A percentile compares a stretch with the other conserved stretches of the same genome.
Evolutionary conservation across 2,113 vertebrate species (phyloP).

Genomic region (Istiophorus platypterus): DNA sequence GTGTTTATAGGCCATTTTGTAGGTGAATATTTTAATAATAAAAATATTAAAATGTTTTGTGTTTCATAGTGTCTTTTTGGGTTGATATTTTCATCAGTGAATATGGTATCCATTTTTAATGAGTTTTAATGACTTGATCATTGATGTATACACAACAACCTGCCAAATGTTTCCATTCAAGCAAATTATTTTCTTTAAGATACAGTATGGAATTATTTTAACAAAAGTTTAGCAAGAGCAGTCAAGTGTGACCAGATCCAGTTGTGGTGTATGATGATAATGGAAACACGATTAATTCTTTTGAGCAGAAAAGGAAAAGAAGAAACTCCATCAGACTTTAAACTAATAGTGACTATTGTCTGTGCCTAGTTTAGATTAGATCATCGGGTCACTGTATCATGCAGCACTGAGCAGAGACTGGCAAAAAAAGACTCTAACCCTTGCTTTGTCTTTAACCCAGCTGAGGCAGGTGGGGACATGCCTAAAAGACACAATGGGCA

Average conservation of each 20-base stretch:
- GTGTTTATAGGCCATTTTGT: conserved; percentile 88
- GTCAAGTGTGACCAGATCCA: background rate
- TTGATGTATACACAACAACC: background rate
- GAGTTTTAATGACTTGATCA: too few relatives aligned
- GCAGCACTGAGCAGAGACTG: background rate
- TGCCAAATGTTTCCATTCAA: background rate
- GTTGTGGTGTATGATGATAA: background rate
- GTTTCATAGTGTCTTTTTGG: conserved; percentile 15
- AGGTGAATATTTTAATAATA: conserved; percentile 90
- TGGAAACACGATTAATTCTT: background rate
- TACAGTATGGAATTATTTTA: background rate
- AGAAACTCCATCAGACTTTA: background rate
- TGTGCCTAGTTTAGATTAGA: background rate
- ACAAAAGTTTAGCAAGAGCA: background rate
- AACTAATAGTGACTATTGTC: background rate
- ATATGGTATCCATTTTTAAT: background rate
- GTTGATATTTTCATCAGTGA: background rate
- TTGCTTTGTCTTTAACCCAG: background rate
- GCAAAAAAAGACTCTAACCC: background rate
- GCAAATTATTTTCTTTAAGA: too few relatives aligned
- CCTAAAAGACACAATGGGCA: background rate
- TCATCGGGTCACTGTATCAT: background rate
- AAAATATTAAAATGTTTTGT: conserved; percentile 79
- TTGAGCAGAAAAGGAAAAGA: background rate
- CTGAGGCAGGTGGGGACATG: background rate